Base-by-base conservation (phyloP, 2,113 vertebrate genomes). In the Rhinolophus sinicus region DNA sequence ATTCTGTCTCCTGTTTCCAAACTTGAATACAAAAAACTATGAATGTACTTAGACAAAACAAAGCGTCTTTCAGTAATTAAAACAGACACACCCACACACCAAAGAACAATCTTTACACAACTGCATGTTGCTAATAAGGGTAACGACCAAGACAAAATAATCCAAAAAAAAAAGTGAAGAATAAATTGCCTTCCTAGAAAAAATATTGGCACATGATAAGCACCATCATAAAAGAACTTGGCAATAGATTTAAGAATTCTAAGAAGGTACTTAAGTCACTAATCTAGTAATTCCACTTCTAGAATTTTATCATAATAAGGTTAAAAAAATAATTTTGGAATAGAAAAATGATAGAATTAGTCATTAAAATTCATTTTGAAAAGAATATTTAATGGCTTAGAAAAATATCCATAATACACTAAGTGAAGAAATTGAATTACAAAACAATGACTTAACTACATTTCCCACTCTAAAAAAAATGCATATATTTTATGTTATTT, bases 111-210 rank as follows among this genome's bases (percentile, higher is more conserved):
- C 52, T 26, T 60, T 80, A 69, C 9, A 60, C 28, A 86, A 62
- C 2, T 56, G 1, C 6, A 62, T 56, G 3, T 47, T 76, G 13
- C 24, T 69, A 90, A 64, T 89, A 72, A 64, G 30, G 24, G 14
- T 62, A 90, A 82, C 2, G 64, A 90, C 19, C 47, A 62, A 92
- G 67, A 81, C 14, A 92, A 90, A 73, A 94, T 56, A 80, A 80
- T 44, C 10, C 3, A 6, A 65, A 76, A 67, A 76, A 67, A 86
- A 80, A 8, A 38, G 16, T 86, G 58, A 80, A 72, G 21, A 91
- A 3, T 35, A 72, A 75, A 64, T 16, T 6, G 1, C 62, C 15
- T 77, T 88, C 38, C 40, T 44, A 87, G 12, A 40, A 86, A 84
- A 88, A 81, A 28, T 56, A 93, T 21, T 75, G 40, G 28, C 38